These are phyloP conservation scores for Melanocharis versteri DNA, from an alignment of 2,113 vertebrate genomes.

Conservation along the genomic window DNA sequence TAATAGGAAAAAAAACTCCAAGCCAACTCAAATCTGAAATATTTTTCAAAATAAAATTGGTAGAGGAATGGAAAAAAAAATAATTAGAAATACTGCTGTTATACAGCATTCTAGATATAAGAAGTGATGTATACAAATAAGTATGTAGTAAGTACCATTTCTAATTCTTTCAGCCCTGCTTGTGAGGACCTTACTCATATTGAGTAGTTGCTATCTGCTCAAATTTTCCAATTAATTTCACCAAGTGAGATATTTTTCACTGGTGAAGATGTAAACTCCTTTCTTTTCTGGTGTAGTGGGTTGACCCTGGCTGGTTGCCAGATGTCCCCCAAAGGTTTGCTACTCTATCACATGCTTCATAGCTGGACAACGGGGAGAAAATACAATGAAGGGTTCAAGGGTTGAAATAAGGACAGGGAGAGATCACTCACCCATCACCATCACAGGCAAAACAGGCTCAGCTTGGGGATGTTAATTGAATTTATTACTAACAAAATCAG, in stretches of 20 bases:
- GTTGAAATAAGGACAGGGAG: neutral
- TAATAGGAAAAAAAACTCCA: accelerated
- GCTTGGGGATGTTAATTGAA: neutral
- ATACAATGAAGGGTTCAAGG: neutral
- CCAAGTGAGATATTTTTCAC: neutral
- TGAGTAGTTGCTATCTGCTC: neutral
- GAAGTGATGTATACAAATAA: neutral
- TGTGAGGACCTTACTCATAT: neutral
- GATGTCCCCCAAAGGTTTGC: neutral
- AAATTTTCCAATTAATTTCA: neutral
- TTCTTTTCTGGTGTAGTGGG: neutral
- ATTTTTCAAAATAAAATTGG: neutral
- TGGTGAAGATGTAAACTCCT: neutral
- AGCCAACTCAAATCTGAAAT: neutral
- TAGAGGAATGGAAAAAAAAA: neutral
- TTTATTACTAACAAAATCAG: neutral
- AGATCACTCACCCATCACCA: neutral
- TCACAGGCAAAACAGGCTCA: neutral
- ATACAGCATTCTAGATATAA: neutral
- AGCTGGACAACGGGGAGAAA: neutral
- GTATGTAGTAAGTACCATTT: neutral
- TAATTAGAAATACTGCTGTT: neutral
- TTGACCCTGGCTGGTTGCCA: neutral
- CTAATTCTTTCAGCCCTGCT: neutral
- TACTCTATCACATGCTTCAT: neutral